These are phyloP conservation scores for Peribatodes rhomboidaria DNA, from an alignment of 2,888 invertebrate genomes.

Conservation along the genomic window DNA sequence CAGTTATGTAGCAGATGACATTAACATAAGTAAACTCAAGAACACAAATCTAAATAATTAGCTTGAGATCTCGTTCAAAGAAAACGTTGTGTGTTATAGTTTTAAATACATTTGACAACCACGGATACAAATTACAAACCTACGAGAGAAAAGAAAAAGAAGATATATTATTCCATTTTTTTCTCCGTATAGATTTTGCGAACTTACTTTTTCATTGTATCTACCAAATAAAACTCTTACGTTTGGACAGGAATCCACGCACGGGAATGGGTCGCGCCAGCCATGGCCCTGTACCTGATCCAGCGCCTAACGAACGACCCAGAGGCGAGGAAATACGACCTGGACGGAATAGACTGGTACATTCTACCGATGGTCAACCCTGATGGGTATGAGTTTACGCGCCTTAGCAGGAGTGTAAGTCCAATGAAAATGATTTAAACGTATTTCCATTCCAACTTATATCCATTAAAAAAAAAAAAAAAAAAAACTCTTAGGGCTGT, in stretches of 20 bases:
- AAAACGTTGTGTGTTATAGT: too few relatives aligned
- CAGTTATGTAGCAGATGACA: too few relatives aligned
- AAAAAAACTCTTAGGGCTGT: too few relatives aligned
- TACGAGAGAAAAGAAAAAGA: too few relatives aligned
- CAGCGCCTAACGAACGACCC: constrained; percentile 78
- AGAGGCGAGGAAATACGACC: constrained; percentile 67
- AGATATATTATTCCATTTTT: too few relatives aligned
- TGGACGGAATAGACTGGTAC: constrained; percentile 89
- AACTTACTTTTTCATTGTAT: background rate
- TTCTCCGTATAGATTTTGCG: too few relatives aligned
- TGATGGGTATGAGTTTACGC: constrained; percentile 90
- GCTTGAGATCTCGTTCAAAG: too few relatives aligned
- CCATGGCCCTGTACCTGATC: constrained; percentile 86
- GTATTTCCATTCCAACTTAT: background rate
- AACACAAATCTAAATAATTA: too few relatives aligned
- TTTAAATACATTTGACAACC: too few relatives aligned
- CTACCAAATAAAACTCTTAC: background rate
- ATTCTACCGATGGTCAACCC: constrained; percentile 90
- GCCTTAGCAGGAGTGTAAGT: constrained; percentile 67
- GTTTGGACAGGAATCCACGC: constrained; percentile 84
- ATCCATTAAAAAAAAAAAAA: too few relatives aligned
- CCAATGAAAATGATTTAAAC: constrained; percentile 44
- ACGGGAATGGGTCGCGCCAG: constrained; percentile 89
- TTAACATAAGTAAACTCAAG: too few relatives aligned
- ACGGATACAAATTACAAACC: too few relatives aligned